Evolutionary conservation across 1,140 invertebrate genomes (phyloP).

Genomic region (Trichoplusia ni): DNA sequence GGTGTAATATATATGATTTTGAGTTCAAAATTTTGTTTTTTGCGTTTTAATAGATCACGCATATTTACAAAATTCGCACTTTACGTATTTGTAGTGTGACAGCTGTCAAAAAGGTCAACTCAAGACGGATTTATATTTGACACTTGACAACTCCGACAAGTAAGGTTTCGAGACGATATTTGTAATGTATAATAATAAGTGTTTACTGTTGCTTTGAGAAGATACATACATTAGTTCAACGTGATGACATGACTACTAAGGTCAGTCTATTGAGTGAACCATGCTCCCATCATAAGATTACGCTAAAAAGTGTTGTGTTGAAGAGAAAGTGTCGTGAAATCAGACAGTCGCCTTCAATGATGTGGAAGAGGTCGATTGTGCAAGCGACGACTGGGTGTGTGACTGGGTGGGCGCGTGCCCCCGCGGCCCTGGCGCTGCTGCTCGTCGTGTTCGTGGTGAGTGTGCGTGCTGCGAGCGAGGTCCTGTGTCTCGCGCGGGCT

Average conservation of each 20-base stretch:
- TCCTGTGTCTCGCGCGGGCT: too few species aligned
- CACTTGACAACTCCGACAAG: slow-evolving; percentile 13
- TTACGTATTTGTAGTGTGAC: too few species aligned
- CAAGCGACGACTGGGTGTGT: slow-evolving; percentile 60
- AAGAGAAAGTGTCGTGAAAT: slow-evolving; percentile 80
- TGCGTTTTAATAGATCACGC: too few species aligned
- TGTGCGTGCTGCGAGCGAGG: slow-evolving; percentile 50
- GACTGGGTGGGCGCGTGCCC: slow-evolving; percentile 47
- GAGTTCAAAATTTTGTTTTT: too few species aligned
- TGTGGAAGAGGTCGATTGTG: slow-evolving; percentile 80
- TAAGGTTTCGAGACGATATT: slow-evolving; percentile 19
- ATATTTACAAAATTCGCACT: too few species aligned
- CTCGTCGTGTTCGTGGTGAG: slow-evolving; percentile 53
- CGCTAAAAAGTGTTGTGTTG: slow-evolving; percentile 49
- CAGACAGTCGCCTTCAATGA: slow-evolving; percentile 73
- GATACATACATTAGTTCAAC: slow-evolving; percentile 1
- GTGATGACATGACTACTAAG: slow-evolving; percentile 53
- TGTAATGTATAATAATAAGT: slow-evolving; percentile 27
- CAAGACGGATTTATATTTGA: too few species aligned
- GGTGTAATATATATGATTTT: too few species aligned
- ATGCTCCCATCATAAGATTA: slow-evolving; percentile 47
- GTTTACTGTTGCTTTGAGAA: slow-evolving; percentile 3
- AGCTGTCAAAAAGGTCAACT: too few species aligned
- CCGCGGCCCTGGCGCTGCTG: slow-evolving; percentile 43
- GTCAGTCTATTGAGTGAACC: slow-evolving; percentile 32